Percentiles rank a stretch among this genome's conserved stretches.
Evolutionary conservation across 2,888 invertebrate species (phyloP).

Genomic region (Anaspis maculata): DNA sequence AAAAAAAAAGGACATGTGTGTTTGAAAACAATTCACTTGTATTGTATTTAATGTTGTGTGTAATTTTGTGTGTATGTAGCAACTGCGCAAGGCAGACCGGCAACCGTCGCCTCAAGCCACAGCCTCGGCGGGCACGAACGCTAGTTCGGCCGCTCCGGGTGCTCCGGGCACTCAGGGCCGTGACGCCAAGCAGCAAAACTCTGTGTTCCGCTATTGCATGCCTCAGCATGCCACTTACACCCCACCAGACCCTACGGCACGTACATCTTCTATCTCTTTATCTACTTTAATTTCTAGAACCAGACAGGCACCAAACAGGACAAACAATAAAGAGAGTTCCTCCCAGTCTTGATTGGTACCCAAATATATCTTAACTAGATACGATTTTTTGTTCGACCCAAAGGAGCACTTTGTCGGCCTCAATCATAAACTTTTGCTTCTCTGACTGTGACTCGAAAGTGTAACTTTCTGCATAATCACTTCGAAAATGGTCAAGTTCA

Average conservation of each 20-base stretch:
- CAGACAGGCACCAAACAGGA: slow-evolving; percentile 7
- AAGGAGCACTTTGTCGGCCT: no score
- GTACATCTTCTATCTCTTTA: slow-evolving; percentile 42
- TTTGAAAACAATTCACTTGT: no score
- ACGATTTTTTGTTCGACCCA: no score
- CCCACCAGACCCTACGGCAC: slow-evolving; percentile 54
- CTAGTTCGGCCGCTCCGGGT: slow-evolving; percentile 36
- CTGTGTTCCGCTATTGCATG: slow-evolving; percentile 53
- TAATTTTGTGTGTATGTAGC: slow-evolving; percentile 43
- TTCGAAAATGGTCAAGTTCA: no score
- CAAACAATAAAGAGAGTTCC: background rate
- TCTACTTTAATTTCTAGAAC: slow-evolving; percentile 17
- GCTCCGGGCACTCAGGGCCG: slow-evolving; percentile 37
- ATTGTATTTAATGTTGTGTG: slow-evolving; percentile 36
- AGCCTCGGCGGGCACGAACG: slow-evolving; percentile 21
- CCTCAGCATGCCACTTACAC: slow-evolving; percentile 54
- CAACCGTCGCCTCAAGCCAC: slow-evolving; percentile 30
- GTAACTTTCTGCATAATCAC: no score
- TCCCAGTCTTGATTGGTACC: slow-evolving; percentile 6
- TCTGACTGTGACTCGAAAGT: no score
- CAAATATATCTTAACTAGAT: no score
- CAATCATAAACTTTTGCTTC: no score
- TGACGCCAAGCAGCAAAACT: slow-evolving; percentile 43
- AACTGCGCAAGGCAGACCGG: slow-evolving; percentile 44
- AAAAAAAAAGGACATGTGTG: no score